Evolutionary conservation across 2,888 invertebrate species (phyloP), one percentile per base, ranked within the genome.

Genomic region (Papilio protenor): DNA sequence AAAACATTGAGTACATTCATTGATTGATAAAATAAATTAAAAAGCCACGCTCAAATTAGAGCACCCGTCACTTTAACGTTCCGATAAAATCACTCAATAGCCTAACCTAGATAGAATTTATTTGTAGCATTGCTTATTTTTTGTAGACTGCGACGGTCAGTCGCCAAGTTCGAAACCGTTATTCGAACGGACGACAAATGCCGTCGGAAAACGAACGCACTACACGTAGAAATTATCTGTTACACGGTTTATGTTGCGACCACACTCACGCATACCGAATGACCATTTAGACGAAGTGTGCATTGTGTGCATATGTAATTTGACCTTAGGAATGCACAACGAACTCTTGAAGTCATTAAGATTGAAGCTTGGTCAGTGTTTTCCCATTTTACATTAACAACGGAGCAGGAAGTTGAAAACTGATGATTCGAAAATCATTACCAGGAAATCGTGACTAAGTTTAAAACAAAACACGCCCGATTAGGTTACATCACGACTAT

Each of bases 161-260:
- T 80, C 73, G 77, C 71, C 75, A 45, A 69, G 66, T 73, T 83
- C 85, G 83, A 81, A 80, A 92, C 93, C 94, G 93, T 93, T 93
- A 93, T 86, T 80, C 80, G 88, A 86, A 85, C 87, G 87, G 87
- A 81, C 82, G 79, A 23, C 71, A 80, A 80, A 73, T 73, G 82
- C 81, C 81, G 81, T 76, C 81, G 79, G 82, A 81, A 79, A 80
- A 78, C 79, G 81, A 81, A 80, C 83, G 80, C 82, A 83, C 82
- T 80, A 78, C 83, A 84, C 84, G 81, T 83, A 77, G 77, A 75
- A 81, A 80, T 80, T 79, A 77, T 69, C 45, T 69, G 66, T 69
- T 73, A 77, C 77, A 75, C 72, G 76, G 69, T 80, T 74, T 69
- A 76, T 77, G 75, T 70, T 74, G 49, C 74, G 73, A 75, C 72